Evolutionary conservation across 92 coral and sea anemone species (phyloP), one percentile per base, ranked within the genome.

Genomic region (Pocillopora meandrina): DNA sequence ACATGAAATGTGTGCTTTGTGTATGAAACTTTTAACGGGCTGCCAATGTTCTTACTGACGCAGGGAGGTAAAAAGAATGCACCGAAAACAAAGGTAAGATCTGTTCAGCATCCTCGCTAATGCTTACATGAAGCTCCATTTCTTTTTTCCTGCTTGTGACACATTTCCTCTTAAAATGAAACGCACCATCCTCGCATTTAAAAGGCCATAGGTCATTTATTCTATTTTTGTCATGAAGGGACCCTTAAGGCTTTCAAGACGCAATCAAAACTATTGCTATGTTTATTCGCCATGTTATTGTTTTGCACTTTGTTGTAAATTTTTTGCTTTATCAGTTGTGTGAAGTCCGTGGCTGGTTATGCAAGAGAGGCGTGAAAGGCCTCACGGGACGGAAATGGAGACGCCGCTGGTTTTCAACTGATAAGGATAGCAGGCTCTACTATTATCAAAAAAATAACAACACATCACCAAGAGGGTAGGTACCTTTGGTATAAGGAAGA

Each of bases 341-440:
- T 82, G 95, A 96, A 86, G 95, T 96, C 23, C 84, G 98, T 70
- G 99, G 99, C 26, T 96, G 99, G 99, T 82, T 96, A 56, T 96
- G 99, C 73, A 96, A 96, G 82, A 87, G 99, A 65, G 99, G 99
- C 60, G 90, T 96, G 34, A 96, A 85, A 80, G 99, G 99, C 11
- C 83, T 91, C 78, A 96, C 99, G 10, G 97, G 95, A 5, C 89
- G 85, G 47, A 81, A 64, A 35, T 96, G 99, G 99, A 89, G 99
- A 77, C 87, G 98, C 69, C 87, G 99, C 19, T 96, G 99, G 99
- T 96, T 96, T 83, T 90, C 99, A 57, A 96, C 99, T 2, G 99
- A 92, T 70, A 81, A 87, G 42, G 91, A 92, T 85, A 97, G 98
- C 78, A 92, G 92, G 72, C 93, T 96, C 57, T 95, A 96, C 79